Conservation (phyloP, 2,888 invertebrate species). For the Tetrapedia diversipes region DNA sequence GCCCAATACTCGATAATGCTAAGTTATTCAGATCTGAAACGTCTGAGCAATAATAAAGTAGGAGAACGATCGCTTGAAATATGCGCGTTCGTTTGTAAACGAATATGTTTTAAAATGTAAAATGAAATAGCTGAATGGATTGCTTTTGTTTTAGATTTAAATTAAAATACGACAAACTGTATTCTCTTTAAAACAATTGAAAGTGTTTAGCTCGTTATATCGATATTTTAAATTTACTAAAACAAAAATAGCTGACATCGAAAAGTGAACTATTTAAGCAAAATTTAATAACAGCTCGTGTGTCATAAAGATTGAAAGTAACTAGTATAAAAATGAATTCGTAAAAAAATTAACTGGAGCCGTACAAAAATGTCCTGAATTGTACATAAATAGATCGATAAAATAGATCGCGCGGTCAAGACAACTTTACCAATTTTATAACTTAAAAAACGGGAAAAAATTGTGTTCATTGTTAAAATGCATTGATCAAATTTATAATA, state of each 20-base stretch:
- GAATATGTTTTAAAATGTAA: constrained; percentile 56
- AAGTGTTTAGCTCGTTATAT: constrained; percentile 17
- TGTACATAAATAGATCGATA: too few relatives aligned
- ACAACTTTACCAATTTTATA: too few relatives aligned
- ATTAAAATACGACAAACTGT: constrained; percentile 52
- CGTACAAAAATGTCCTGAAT: too few relatives aligned
- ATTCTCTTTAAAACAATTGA: constrained; percentile 34
- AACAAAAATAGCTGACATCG: constrained; percentile 23
- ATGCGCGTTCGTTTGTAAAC: constrained; percentile 53
- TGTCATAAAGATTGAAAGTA: neutral
- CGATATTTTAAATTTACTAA: constrained; percentile 34
- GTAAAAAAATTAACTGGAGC: too few relatives aligned
- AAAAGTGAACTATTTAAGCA: constrained; percentile 1
- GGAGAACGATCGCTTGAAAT: constrained; percentile 61
- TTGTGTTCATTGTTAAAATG: neutral
- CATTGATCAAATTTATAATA: neutral
- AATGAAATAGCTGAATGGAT: constrained; percentile 40
- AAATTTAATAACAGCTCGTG: neutral
- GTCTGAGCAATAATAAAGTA: constrained; percentile 11
- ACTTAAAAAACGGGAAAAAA: too few relatives aligned
- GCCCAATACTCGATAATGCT: neutral
- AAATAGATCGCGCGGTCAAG: too few relatives aligned
- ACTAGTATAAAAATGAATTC: neutral
- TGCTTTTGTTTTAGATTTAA: constrained; percentile 45
- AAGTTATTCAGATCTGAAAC: neutral